phyloP scores from a whole-genome alignment of 30 jellyfish, hydroid and myxozoan species.

The Aurelia sp. region DNA sequence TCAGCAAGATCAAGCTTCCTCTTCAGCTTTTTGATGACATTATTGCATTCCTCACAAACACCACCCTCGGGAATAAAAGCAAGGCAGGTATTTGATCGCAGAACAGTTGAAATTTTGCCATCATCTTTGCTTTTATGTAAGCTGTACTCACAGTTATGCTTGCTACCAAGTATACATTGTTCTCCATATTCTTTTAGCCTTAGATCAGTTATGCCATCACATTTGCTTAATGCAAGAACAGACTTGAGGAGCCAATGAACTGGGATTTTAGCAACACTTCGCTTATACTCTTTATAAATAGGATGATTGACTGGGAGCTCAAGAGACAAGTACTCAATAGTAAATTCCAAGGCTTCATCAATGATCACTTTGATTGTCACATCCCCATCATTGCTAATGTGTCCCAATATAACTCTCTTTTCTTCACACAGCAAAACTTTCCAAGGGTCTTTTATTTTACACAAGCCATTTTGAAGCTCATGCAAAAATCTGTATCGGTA shows the following conservation, averaged over 20 bases:
- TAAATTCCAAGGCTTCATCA: conserved; percentile 63
- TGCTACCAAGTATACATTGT: conserved; percentile 37
- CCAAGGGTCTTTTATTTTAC: conserved; percentile 20
- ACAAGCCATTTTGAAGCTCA: conserved; percentile 24
- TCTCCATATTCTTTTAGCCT: conserved; percentile 40
- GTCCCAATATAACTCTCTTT: conserved; percentile 18
- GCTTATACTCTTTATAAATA: conserved; percentile 47
- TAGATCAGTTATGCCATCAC: conserved; percentile 51
- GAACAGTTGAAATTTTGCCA: conserved; percentile 41
- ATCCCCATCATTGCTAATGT: conserved; percentile 58
- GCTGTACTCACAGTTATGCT: conserved; percentile 18
- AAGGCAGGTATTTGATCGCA: conserved; percentile 52
- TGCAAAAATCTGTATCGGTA: conserved; percentile 36
- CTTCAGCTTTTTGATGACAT: too few relatives aligned
- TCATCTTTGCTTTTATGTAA: conserved; percentile 46
- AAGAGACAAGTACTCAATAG: conserved; percentile 64
- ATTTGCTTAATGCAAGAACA: conserved; percentile 32
- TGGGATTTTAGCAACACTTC: conserved; percentile 46
- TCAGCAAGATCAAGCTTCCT: too few relatives aligned
- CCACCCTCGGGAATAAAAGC: conserved; percentile 42
- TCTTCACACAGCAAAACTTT: conserved; percentile 26
- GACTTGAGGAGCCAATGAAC: conserved; percentile 59
- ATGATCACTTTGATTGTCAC: conserved; percentile 30
- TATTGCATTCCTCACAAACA: too few relatives aligned
- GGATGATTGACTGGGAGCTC: conserved; percentile 68